Evolutionary conservation across 2,888 invertebrate species (phyloP), one percentile per base, ranked within the genome.

Genomic region (Cheilosia pagana): DNA sequence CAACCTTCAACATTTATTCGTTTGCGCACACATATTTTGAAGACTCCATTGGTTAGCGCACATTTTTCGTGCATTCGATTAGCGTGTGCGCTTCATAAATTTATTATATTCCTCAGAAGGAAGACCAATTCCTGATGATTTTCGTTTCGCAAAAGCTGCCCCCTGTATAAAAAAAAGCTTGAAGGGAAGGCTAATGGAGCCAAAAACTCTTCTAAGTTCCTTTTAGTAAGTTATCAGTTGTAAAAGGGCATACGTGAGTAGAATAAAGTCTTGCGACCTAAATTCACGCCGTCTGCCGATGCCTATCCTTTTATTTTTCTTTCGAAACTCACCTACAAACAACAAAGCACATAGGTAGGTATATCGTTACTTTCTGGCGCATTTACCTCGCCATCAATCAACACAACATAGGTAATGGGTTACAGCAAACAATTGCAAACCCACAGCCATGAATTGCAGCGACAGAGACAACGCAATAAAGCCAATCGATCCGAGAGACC

Each of bases 381-480:
- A 63, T 63, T 65, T 65, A 21, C 35, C 35, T 43, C 25, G 23
- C 59, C 41, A 59, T 59, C 59, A 41, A 59, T 59, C 59, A 41
- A 57, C 6, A 57, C 28, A 28, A 35, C 21, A 21, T 12, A 5
- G 1, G 19, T 48, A 48, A 60, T 60, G 16, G 12, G 4, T 12
- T 7, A 45, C 16, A n/a, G 31, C 21, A 3, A 45, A 1, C 28
- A 31, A 45, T 28, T 8, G 19, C 31, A 53, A 23, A 45, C 43
- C 43, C 50, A 50, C 31, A 53, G 25, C 28, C 45, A 62, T 48
- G 31, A 14, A 63, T 63, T 16, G 14, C n/a, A 43, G 43, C 12
- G 48, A 21, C 6, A 21, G 8, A 43, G 12, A n/a, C 35, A 57
- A 39, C 16, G 28, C 21, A 53, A 45, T 10, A 12, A 55, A 65